Evolutionary conservation across 2,113 vertebrate species (phyloP).

Genomic region (Ovis aries): ARS-UI_Ramb_v3.0 NC_056068.1:6429501-6430000

Average conservation of each 20-base stretch:
- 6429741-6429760: not conserved
- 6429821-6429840: not conserved
- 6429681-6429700: not conserved
- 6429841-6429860: not conserved
- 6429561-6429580: not conserved
- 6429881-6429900: not conserved
- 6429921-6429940: not conserved
- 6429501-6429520: not conserved
- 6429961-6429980: not conserved
- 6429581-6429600: not conserved
- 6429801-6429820: not conserved
- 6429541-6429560: not conserved
- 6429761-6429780: not conserved
- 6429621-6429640: not conserved
- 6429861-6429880: not conserved
- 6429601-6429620: not conserved
- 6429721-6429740: not conserved
- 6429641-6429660: not conserved
- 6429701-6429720: not conserved
- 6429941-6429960: not conserved
- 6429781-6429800: not conserved
- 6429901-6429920: not conserved
- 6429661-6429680: not conserved
- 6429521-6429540: not conserved
- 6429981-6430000: not conserved